A percentile compares a stretch with the other conserved stretches of the same genome.
phyloP scores from a whole-genome alignment of 2,888 invertebrate species.

The Reticulitermes lucifugus region DNA sequence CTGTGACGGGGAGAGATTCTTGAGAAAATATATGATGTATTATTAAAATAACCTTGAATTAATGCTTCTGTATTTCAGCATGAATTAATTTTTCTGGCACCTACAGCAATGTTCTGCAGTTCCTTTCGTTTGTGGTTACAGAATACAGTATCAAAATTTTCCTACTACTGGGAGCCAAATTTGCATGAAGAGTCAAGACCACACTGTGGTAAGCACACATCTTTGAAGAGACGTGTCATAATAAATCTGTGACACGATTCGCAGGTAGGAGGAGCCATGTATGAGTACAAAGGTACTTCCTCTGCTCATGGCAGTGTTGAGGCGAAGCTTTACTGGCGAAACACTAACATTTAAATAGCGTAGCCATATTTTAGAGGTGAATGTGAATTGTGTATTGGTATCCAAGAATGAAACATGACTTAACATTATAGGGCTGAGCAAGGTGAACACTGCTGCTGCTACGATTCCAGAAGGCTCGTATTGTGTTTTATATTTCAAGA shows the following conservation, averaged over 20 bases:
- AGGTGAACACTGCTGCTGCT: neutral
- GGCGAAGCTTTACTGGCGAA: conserved; percentile 9
- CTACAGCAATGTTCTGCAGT: too few species aligned
- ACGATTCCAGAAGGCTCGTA: neutral
- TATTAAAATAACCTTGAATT: too few species aligned
- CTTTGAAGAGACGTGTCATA: neutral
- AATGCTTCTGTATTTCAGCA: too few species aligned
- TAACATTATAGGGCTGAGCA: neutral
- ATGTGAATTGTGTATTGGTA: neutral
- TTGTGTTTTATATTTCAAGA: neutral
- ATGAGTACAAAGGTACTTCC: neutral
- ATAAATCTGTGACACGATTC: neutral
- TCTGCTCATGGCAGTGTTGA: neutral
- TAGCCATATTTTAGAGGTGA: conserved; percentile 30
- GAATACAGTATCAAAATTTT: too few species aligned
- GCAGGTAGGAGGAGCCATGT: neutral
- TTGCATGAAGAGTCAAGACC: neutral
- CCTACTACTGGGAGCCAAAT: too few species aligned
- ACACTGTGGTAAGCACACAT: neutral
- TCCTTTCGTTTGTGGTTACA: too few species aligned
- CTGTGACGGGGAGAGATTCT: too few species aligned
- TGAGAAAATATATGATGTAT: too few species aligned
- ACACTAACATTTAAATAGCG: conserved; percentile 37
- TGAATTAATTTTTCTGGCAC: too few species aligned
- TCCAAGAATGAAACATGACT: neutral